Base-by-base conservation (phyloP, 2,113 vertebrate species). In the Calidris pugnax region DNA sequence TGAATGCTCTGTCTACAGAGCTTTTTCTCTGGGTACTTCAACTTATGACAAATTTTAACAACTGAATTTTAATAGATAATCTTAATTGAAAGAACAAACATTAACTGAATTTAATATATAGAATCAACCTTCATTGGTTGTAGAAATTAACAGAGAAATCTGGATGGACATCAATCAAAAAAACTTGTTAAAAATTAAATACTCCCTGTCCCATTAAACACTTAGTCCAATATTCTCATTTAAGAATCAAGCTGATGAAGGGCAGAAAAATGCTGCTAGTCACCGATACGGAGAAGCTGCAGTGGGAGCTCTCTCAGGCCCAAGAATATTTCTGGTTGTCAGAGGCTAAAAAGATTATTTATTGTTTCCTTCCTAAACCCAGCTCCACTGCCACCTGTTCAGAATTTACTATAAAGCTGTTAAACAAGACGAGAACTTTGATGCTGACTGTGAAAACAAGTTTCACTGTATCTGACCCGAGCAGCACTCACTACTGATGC, bases 351-450 rank as follows among this genome's bases (percentile, higher is more conserved):
- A 97, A 96, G 95, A 97, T 95, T 93, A 91, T 95, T 96, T 96
- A 93, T 95, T 97, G 93, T 95, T 95, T 94, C 94, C 96, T 97
- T 96, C 95, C 95, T 95, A 89, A 95, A 95, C 55, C 77, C 86
- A 78, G 89, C 91, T 95, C 91, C 87, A 73, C 76, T 92, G 94
- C 96, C 97, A 97, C 93, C 97, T 97, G 96, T 96, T 96, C 88
- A 84, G 96, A 97, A 95, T 95, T 96, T 95, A 96, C 96, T 97
- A 96, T 96, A 94, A 94, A 96, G 93, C 96, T 97, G 93, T 97
- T 97, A 96, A 97, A 97, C 96, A 97, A 89, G 94, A 95, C 0
- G 13, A 96, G 95, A 92, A 95, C 96, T 93, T 92, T 91, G 96
- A 96, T 92, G 95, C 77, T 85, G 75, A 80, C 75, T 90, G 67